These are phyloP conservation scores for Prunella fulvescens DNA, from an alignment of 2,113 vertebrate genomes.

Conservation along the genomic window DNA sequence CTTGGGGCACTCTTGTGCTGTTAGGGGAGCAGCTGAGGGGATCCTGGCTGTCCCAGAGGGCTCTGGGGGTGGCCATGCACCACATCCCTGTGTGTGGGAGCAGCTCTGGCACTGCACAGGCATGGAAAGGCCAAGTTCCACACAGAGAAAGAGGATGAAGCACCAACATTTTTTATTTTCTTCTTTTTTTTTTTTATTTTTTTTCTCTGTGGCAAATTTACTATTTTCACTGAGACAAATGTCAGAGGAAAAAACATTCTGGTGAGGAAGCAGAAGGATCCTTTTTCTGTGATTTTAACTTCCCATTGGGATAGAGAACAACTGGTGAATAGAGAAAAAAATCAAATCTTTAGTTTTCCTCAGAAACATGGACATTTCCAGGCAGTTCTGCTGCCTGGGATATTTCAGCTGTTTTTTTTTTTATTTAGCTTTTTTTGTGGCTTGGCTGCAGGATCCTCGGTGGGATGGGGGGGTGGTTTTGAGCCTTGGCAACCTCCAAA, in stretches of 20 bases:
- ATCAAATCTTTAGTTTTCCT: not conserved
- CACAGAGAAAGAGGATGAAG: not conserved
- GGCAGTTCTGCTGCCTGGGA: not conserved
- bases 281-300: not conserved
- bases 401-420: not conserved
- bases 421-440: not conserved
- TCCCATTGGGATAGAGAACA: not conserved
- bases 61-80: accelerated
- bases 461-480: not conserved
- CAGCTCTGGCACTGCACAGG: not conserved
- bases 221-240: not conserved
- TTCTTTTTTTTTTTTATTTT: not conserved
- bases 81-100: not conserved
- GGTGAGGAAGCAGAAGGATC: not conserved
- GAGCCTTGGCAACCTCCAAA: not conserved
- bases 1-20: not conserved
- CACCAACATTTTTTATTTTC: not conserved
- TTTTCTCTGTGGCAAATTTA: not conserved
- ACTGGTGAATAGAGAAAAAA: not conserved
- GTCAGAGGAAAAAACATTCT: not conserved
- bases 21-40: not conserved
- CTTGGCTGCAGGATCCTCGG: not conserved
- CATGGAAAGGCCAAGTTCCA: not conserved
- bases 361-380: not conserved
- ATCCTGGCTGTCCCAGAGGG: not conserved